Evolutionary conservation across 1,140 invertebrate species (phyloP).

Genomic region (Rhizoglyphus robini): DNA sequence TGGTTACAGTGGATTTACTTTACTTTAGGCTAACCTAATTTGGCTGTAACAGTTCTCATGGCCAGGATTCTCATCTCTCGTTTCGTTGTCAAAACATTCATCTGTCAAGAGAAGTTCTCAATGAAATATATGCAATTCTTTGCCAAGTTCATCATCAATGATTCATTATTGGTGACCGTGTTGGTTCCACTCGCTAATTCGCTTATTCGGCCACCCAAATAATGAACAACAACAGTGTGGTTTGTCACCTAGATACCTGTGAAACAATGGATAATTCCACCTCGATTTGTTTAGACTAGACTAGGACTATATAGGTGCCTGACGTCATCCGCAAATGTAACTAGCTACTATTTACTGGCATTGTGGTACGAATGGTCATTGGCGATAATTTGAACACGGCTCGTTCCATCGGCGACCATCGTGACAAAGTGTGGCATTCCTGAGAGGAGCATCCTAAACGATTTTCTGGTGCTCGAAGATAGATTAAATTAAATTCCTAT

Average conservation of each 20-base stretch:
- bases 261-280: constrained; percentile 99
- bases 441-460: constrained; percentile 76
- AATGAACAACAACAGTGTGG: constrained; percentile 99
- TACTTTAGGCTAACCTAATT: constrained; percentile 53
- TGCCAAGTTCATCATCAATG: constrained; percentile 93
- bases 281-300: constrained; percentile 97
- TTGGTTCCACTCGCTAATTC: constrained; percentile 89
- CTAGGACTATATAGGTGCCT: constrained; percentile 89
- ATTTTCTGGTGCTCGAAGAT: constrained; percentile 90
- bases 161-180: constrained; percentile 98
- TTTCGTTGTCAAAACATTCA: constrained; percentile 81
- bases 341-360: constrained; percentile 93
- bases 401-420: constrained; percentile 89
- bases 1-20: constrained; percentile 66
- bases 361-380: constrained; percentile 99
- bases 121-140: constrained; percentile 70
- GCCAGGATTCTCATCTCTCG: constrained; percentile 88
- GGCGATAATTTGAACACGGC: constrained; percentile 94
- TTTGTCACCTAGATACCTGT: constrained; percentile 95
- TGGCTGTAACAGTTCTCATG: constrained; percentile 86
- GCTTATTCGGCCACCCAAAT: constrained; percentile 99
- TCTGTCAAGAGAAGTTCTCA: constrained; percentile 56
- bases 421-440: constrained; percentile 94
- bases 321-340: constrained; percentile 86
- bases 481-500: constrained; percentile 94